These are phyloP conservation scores for Xiphorhynchus elegans DNA, from an alignment of 2,113 vertebrate species.

Conservation along the genomic window DNA sequence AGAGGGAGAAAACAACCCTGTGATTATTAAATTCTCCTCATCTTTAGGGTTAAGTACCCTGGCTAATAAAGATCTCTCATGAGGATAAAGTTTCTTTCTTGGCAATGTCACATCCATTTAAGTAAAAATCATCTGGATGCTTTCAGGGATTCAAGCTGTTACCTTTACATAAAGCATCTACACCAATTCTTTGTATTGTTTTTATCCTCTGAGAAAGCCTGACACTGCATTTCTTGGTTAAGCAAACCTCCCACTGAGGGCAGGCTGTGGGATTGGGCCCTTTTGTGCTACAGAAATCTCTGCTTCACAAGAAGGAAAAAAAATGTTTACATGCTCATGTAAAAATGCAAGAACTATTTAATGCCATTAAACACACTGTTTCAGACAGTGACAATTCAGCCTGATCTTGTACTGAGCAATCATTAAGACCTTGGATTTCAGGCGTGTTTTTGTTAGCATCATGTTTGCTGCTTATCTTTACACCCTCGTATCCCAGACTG, in stretches of 20 bases:
- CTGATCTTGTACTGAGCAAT: neutral
- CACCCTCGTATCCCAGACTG: neutral
- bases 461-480: neutral
- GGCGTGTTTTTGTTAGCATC: neutral
- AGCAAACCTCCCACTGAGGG: slow-evolving; percentile 40
- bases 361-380: neutral
- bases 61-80: slow-evolving; percentile 50
- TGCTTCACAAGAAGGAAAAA: neutral
- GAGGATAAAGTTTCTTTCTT: slow-evolving; percentile 59
- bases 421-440: slow-evolving; percentile 2
- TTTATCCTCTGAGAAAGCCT: slow-evolving; percentile 49
- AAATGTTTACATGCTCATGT: neutral
- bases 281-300: slow-evolving; percentile 22
- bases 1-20: slow-evolving; percentile 64
- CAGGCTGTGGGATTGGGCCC: slow-evolving; percentile 14
- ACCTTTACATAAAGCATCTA: slow-evolving; percentile 52
- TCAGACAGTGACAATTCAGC: neutral
- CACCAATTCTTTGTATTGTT: slow-evolving; percentile 49
- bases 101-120: slow-evolving; percentile 66
- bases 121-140: slow-evolving; percentile 58
- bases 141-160: slow-evolving; percentile 61
- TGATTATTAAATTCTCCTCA: slow-evolving; percentile 71
- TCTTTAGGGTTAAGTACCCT: slow-evolving; percentile 68
- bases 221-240: slow-evolving; percentile 54
- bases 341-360: neutral